A percentile compares a stretch with the other conserved stretches of the same genome.
Conservation (phyloP, 2,888 invertebrate species). For the Girardia tigrina region DNA sequence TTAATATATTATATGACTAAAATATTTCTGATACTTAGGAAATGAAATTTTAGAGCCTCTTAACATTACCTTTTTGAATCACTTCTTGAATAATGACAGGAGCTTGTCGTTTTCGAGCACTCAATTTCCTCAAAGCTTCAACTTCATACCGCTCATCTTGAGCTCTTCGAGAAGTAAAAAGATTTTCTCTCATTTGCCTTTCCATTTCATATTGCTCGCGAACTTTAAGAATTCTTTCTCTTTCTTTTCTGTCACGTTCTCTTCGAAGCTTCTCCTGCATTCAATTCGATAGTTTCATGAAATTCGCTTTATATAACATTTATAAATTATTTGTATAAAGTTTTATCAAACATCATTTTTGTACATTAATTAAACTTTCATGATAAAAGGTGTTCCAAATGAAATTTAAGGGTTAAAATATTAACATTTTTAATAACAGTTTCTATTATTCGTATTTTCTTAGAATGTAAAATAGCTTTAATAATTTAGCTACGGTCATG, state of each 20-base stretch:
- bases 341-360: no score
- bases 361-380: no score
- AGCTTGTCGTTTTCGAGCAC: constrained; percentile 20
- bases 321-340: no score
- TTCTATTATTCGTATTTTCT: no score
- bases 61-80: constrained; percentile 17
- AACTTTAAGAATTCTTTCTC: neutral
- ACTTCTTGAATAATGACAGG: constrained; percentile 32
- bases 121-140: constrained; percentile 24
- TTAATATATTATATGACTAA: no score
- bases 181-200: neutral
- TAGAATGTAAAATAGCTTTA: no score
- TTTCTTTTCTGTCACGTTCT: neutral
- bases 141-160: constrained; percentile 27
- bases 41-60: neutral
- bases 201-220: constrained; percentile 20
- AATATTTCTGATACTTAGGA: neutral
- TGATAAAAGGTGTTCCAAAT: no score
- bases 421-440: no score
- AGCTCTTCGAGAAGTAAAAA: constrained; percentile 18
- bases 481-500: no score
- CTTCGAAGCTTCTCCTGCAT: neutral
- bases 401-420: no score
- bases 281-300: no score
- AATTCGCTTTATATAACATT: no score